Percentiles rank a stretch among this genome's conserved stretches.
These are phyloP conservation scores for Drosophila robusta DNA, from an alignment of 2,888 invertebrate genomes.

Conservation along the genomic window DNA sequence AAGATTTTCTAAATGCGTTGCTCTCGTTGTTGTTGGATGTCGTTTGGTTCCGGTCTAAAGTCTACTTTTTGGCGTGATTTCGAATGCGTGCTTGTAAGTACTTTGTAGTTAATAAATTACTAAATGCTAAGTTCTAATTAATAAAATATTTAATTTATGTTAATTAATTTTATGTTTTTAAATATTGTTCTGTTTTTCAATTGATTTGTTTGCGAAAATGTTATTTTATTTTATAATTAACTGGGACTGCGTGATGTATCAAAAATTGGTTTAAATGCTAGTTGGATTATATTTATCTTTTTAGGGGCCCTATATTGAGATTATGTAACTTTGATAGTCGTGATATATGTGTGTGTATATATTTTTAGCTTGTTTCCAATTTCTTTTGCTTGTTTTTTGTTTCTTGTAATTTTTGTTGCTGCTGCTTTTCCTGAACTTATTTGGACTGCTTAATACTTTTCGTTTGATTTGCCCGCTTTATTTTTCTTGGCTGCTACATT, in stretches of 20 bases:
- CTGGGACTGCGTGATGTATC: conserved; percentile 38
- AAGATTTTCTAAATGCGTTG: conserved; percentile 42
- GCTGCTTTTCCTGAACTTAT: conserved; percentile 51
- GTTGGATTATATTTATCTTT: conserved; percentile 24
- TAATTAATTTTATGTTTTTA: conserved; percentile 26
- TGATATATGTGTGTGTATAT: conserved; percentile 30
- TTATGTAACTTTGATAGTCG: conserved; percentile 42
- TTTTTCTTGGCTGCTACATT: conserved; percentile 50
- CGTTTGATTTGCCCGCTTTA: conserved; percentile 59
- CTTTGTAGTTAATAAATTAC: conserved; percentile 74
- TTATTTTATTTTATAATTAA: conserved; percentile 1
- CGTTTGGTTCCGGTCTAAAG: conserved; percentile 46
- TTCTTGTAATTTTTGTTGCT: conserved; percentile 23
- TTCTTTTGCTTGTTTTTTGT: conserved; percentile 5
- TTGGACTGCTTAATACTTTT: conserved; percentile 62
- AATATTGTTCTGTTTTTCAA: conserved; percentile 16
- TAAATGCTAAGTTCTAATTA: conserved; percentile 61
- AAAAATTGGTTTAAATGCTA: conserved; percentile 44
- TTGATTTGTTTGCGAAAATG: conserved; percentile 29
- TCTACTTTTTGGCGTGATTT: conserved; percentile 78
- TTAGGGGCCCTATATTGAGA: conserved; percentile 34
- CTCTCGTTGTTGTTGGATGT: conserved; percentile 17
- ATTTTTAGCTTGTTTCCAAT: conserved; percentile 21
- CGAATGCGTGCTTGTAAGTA: conserved; percentile 61
- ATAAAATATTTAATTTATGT: conserved; percentile 43